Evolutionary conservation across 2,113 vertebrate species (phyloP).

Genomic region (Chrysochloris asiatica): DNA sequence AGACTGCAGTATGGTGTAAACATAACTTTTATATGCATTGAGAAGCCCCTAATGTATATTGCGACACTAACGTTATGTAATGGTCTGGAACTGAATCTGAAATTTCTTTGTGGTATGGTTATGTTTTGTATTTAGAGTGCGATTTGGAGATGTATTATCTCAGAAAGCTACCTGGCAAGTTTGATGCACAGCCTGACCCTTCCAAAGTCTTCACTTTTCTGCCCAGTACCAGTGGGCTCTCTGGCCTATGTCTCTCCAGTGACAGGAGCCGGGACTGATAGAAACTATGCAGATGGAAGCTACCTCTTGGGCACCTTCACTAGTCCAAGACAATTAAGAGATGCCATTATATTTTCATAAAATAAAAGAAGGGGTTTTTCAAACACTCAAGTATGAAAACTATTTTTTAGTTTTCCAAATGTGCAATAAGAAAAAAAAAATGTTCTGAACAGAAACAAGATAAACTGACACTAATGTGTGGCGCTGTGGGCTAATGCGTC

Average conservation of each 20-base stretch:
- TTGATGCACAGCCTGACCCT: fast-evolving
- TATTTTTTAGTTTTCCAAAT: background rate
- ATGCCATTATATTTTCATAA: background rate
- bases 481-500: no score
- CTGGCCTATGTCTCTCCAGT: background rate
- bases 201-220: fast-evolving
- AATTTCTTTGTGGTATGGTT: no score
- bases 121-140: background rate
- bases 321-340: background rate
- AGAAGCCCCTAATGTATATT: no score
- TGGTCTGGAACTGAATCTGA: no score
- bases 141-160: background rate
- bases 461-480: background rate
- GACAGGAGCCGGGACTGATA: background rate
- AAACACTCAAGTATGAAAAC: background rate
- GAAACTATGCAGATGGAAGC: background rate
- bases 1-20: no score
- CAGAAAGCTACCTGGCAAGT: background rate
- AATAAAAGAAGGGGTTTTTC: background rate
- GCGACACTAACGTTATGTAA: no score
- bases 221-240: background rate
- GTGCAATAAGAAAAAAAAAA: background rate
- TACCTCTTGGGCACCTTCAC: background rate
- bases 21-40: no score
- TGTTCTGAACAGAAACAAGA: background rate